A percentile compares a stretch with the other conserved stretches of the same genome.
These are phyloP conservation scores for Ispidina lecontei DNA, from an alignment of 2,797 vertebrate species.

Conservation along the genomic window DNA sequence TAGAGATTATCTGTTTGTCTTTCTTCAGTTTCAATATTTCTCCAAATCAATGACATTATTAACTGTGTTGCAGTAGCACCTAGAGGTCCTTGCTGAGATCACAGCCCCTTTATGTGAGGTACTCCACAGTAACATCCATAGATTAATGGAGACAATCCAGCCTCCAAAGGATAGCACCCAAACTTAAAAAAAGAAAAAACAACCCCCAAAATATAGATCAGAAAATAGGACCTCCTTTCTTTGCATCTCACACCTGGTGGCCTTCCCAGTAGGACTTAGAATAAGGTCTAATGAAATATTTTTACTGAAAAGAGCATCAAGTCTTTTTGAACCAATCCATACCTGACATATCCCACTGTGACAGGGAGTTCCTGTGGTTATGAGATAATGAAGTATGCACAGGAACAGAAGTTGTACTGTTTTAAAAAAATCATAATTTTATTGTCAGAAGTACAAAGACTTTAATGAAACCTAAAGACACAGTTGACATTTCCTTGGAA, in stretches of 20 bases:
- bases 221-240: not conserved
- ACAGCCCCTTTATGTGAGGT: not conserved
- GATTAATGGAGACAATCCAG: not conserved
- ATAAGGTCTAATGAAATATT: not conserved
- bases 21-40: not conserved
- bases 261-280: not conserved
- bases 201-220: not conserved
- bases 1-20: not conserved
- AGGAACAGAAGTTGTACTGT: not conserved
- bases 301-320: not conserved
- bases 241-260: not conserved
- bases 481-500: not conserved
- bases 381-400: not conserved
- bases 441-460: not conserved
- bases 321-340: not conserved
- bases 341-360: not conserved
- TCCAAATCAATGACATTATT: not conserved
- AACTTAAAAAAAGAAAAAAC: not conserved
- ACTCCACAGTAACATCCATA: too few species aligned
- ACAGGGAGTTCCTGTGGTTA: not conserved
- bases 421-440: not conserved
- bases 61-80: slow-evolving; percentile 46
- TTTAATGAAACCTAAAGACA: not conserved
- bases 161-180: not conserved
- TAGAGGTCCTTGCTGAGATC: slow-evolving; percentile 50